These are phyloP conservation scores for Anolis apletophallus DNA, from an alignment of 2,797 vertebrate species.

Conservation along the genomic window DNA sequence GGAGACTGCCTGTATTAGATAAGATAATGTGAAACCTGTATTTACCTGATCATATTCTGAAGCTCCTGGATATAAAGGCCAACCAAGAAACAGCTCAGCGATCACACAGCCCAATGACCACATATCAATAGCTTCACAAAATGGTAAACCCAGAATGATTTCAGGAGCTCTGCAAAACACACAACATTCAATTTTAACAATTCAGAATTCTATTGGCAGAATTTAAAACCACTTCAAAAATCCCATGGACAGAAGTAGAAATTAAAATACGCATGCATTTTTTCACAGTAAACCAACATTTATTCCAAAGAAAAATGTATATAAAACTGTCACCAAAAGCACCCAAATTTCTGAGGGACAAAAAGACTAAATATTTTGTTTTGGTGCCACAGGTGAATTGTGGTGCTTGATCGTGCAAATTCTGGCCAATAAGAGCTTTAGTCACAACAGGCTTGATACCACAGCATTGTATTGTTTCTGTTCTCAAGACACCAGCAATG, in stretches of 20 bases:
- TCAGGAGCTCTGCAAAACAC: constrained; percentile 89
- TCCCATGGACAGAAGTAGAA: not conserved
- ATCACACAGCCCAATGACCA: constrained; percentile 98
- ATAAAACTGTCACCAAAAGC: not conserved
- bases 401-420: not conserved
- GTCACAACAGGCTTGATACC: not conserved
- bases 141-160: constrained; percentile 95
- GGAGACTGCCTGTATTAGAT: not conserved
- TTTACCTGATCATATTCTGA: constrained; percentile 97
- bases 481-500: not conserved
- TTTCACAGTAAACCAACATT: not conserved
- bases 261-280: not conserved
- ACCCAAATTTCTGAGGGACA: not conserved
- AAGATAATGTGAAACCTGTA: not conserved
- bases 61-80: constrained; percentile 97
- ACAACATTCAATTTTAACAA: not conserved
- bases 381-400: not conserved
- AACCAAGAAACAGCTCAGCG: constrained; percentile 95
- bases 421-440: not conserved
- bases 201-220: not conserved
- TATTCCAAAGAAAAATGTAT: not conserved
- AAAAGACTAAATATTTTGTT: not conserved
- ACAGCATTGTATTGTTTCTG: not conserved
- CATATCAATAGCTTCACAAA: constrained; percentile 99
- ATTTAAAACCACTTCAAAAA: not conserved